phyloP scores from a whole-genome alignment of 2,113 vertebrate genomes.

The Illadopsis cleaveri region DNA sequence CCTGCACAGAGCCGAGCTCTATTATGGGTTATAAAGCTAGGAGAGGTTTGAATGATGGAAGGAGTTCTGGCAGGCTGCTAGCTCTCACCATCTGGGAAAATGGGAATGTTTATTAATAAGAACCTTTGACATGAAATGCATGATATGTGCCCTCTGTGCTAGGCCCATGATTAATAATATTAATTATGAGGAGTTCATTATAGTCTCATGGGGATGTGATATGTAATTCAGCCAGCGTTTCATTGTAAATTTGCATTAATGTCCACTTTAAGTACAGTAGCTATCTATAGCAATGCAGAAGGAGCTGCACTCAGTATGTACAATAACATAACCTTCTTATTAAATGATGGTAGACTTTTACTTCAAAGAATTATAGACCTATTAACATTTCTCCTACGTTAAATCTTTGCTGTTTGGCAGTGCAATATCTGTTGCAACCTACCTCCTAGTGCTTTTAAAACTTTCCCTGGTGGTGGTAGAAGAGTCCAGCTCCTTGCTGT shows the following conservation, averaged over 20 bases:
- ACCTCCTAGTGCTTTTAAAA: background rate
- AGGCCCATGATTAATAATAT: constrained; percentile 58
- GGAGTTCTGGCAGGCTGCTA: constrained; percentile 37
- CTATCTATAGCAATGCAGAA: constrained; percentile 39
- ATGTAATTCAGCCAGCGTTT: constrained; percentile 35
- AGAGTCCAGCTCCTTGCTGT: background rate
- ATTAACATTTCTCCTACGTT: background rate
- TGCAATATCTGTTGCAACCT: background rate
- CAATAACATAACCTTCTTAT: constrained; percentile 13
- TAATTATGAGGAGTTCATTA: constrained; percentile 65
- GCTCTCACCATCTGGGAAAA: constrained; percentile 41
- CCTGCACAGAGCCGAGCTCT: background rate
- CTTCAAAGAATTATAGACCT: constrained; percentile 17
- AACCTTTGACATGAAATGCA: constrained; percentile 59
- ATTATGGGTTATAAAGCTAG: background rate
- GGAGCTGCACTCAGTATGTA: background rate
- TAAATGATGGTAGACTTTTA: constrained; percentile 35
- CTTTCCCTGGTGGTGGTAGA: background rate
- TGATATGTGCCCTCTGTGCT: constrained; percentile 44
- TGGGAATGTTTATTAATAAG: constrained; percentile 65
- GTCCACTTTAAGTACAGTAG: constrained; percentile 57
- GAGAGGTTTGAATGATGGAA: constrained; percentile 29
- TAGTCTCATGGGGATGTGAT: constrained; percentile 40
- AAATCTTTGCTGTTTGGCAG: background rate
- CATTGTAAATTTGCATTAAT: constrained; percentile 60